These are phyloP conservation scores for Scortum barcoo DNA, from an alignment of 2,113 vertebrate genomes.

Conservation along the genomic window DNA sequence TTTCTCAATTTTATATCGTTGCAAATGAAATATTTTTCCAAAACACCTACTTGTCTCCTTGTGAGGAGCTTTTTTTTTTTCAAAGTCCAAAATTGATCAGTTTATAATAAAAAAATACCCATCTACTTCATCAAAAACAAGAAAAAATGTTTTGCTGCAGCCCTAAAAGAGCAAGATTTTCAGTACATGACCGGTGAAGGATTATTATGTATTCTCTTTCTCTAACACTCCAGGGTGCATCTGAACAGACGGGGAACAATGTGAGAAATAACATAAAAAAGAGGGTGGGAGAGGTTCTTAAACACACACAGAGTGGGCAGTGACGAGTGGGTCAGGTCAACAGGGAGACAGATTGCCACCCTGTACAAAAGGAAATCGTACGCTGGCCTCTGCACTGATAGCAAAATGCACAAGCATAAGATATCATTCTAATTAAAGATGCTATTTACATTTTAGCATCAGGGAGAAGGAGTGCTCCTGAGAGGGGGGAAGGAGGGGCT, in stretches of 20 bases:
- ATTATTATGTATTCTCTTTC: neutral
- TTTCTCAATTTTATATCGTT: neutral
- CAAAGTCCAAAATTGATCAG: neutral
- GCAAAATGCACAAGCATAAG: conserved; percentile 34
- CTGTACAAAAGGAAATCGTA: conserved; percentile 32
- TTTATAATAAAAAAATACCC: neutral
- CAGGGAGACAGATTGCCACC: conserved; percentile 52
- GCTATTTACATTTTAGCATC: conserved; percentile 54
- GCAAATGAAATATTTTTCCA: neutral
- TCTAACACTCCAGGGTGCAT: conserved; percentile 23
- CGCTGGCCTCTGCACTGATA: conserved; percentile 39
- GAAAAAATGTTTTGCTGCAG: neutral
- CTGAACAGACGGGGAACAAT: conserved; percentile 6
- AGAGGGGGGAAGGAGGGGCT: conserved; percentile 12
- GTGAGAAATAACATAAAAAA: conserved; percentile 21
- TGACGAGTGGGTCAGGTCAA: conserved; percentile 50
- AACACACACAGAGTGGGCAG: conserved; percentile 38
- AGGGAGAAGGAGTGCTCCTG: conserved; percentile 41
- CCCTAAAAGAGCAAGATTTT: conserved; percentile 16
- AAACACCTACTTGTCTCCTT: neutral
- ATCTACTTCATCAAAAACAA: neutral
- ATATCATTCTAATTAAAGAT: conserved; percentile 72
- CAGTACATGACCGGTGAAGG: neutral
- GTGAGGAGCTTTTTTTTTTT: conserved; percentile 10
- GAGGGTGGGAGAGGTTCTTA: conserved; percentile 38